Conservation (phyloP, 2,113 vertebrate genomes). For the Mobula hypostoma region DNA sequence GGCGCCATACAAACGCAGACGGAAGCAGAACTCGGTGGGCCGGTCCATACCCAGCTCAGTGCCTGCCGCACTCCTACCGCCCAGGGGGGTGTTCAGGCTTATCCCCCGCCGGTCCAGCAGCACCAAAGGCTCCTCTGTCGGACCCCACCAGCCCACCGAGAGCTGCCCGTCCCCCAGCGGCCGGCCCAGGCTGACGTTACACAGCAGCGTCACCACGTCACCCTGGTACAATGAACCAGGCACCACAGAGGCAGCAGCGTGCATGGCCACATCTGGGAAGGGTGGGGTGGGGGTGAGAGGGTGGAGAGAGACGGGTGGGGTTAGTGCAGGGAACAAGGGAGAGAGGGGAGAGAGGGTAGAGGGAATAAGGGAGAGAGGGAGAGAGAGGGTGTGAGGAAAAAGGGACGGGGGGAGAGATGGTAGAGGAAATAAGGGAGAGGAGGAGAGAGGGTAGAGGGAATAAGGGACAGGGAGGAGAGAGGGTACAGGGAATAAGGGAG, state of each 20-base stretch:
- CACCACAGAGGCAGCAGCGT: background rate
- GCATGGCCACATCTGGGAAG: background rate
- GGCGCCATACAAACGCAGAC: background rate
- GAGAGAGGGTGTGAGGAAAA: too few species aligned
- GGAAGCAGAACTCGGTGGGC: background rate
- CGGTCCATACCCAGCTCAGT: background rate
- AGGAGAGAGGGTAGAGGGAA: too few species aligned
- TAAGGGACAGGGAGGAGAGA: too few species aligned
- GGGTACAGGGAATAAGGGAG: too few species aligned
- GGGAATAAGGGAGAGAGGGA: too few species aligned
- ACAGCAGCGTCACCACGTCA: background rate
- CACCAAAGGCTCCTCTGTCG: background rate
- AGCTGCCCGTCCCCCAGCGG: background rate
- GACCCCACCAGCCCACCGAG: background rate
- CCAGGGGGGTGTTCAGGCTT: too few species aligned
- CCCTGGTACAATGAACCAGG: background rate
- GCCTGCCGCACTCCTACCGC: background rate
- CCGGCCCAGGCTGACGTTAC: background rate
- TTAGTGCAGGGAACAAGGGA: too few species aligned
- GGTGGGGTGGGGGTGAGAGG: too few species aligned
- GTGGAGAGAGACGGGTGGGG: background rate
- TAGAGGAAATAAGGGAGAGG: too few species aligned
- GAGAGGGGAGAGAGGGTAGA: too few species aligned
- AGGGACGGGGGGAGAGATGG: too few species aligned
- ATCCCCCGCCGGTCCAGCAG: background rate